These are phyloP conservation scores for Podotricha telesiphe DNA, from an alignment of 2,888 invertebrate species.

Conservation along the genomic window DNA sequence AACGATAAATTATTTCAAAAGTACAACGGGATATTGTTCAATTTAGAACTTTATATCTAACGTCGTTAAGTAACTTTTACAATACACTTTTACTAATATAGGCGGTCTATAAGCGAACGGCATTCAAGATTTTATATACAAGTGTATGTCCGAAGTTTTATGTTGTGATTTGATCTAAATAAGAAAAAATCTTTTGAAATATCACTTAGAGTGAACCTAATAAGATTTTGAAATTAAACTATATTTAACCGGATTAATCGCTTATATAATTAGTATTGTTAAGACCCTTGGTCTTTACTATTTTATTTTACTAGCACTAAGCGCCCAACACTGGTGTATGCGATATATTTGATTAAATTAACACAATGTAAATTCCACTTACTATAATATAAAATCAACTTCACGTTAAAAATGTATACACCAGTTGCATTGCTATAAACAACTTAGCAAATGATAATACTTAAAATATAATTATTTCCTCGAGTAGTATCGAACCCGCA, in stretches of 20 bases:
- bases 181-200: background rate
- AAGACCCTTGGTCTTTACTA: no score
- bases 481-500: no score
- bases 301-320: no score
- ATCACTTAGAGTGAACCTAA: no score
- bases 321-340: no score
- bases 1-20: constrained; percentile 53
- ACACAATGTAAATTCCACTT: no score
- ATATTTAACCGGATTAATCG: no score
- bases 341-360: no score
- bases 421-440: background rate
- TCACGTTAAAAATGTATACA: background rate
- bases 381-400: no score
- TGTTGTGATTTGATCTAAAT: background rate
- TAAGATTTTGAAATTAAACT: no score
- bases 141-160: background rate
- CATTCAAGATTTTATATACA: constrained; percentile 12
- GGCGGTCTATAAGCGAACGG: constrained; percentile 54
- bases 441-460: background rate
- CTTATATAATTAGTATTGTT: no score
- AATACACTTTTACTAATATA: constrained; percentile 51
- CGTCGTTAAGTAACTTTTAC: constrained; percentile 54
- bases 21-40: constrained; percentile 57
- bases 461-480: no score
- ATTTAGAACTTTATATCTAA: constrained; percentile 63